phyloP scores from a whole-genome alignment of 2,888 invertebrate genomes.

The Tachina fera region DNA sequence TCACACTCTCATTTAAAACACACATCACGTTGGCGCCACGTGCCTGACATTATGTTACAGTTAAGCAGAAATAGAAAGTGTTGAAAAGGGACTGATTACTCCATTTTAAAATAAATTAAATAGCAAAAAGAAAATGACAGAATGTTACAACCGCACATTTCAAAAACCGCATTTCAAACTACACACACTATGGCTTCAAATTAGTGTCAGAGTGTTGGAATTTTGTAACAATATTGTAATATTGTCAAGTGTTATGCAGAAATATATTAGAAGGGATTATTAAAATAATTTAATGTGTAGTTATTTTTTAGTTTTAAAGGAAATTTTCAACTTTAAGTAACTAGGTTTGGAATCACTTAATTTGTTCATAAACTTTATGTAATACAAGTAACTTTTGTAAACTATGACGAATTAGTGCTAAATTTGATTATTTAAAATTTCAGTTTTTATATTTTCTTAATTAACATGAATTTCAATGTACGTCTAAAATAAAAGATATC shows the following conservation, averaged over 20 bases:
- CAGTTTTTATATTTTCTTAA: too few species aligned
- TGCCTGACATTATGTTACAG: slow-evolving; percentile 29
- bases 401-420: too few species aligned
- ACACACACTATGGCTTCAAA: background rate
- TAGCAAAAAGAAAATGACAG: slow-evolving; percentile 9
- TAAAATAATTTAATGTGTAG: background rate
- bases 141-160: slow-evolving; percentile 2
- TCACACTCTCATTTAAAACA: slow-evolving; percentile 26
- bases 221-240: background rate
- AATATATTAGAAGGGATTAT: background rate
- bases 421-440: too few species aligned
- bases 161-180: background rate
- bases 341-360: background rate
- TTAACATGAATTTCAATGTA: too few species aligned
- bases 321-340: too few species aligned
- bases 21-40: slow-evolving; percentile 45
- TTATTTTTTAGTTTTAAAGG: background rate
- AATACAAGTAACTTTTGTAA: too few species aligned
- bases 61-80: background rate
- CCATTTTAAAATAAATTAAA: slow-evolving; percentile 23
- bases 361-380: too few species aligned
- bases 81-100: background rate
- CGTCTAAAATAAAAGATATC: too few species aligned
- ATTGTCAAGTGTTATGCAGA: background rate
- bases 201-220: background rate